Conservation (phyloP, 2,113 vertebrate species). For the Saccopteryx leptura region DNA sequence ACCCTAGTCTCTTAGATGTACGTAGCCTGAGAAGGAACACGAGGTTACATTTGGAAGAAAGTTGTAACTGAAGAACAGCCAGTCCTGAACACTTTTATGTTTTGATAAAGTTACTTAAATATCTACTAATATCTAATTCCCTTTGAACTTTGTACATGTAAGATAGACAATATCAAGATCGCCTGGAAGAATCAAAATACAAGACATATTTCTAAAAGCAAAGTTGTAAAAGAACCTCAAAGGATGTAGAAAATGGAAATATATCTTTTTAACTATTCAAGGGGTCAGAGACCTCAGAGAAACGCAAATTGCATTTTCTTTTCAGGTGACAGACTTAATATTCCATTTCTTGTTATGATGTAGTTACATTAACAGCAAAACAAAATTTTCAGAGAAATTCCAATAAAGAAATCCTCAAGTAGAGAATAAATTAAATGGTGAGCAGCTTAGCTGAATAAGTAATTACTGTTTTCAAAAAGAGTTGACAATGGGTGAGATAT, state of each 20-base stretch:
- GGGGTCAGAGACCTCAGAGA: neutral
- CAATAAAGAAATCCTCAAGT: neutral
- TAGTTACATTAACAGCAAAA: neutral
- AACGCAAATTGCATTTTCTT: neutral
- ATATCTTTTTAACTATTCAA: neutral
- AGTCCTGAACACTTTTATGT: neutral
- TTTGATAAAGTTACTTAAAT: neutral
- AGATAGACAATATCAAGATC: neutral
- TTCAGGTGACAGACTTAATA: neutral
- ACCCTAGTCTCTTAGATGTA: neutral
- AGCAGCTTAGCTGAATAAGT: neutral
- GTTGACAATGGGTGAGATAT: neutral
- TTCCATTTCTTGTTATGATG: neutral
- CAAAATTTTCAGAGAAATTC: neutral
- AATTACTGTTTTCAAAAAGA: slow-evolving; percentile 42
- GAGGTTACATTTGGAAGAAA: neutral
- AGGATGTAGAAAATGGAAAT: neutral
- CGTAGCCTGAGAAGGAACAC: neutral
- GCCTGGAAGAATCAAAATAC: neutral
- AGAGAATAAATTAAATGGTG: neutral
- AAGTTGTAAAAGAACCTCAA: neutral
- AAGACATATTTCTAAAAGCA: slow-evolving; percentile 19
- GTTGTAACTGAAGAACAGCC: neutral
- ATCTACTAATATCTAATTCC: neutral
- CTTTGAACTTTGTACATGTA: neutral